phyloP scores from a whole-genome alignment of 2,888 invertebrate genomes.

The Chelonus formosanus region DNA sequence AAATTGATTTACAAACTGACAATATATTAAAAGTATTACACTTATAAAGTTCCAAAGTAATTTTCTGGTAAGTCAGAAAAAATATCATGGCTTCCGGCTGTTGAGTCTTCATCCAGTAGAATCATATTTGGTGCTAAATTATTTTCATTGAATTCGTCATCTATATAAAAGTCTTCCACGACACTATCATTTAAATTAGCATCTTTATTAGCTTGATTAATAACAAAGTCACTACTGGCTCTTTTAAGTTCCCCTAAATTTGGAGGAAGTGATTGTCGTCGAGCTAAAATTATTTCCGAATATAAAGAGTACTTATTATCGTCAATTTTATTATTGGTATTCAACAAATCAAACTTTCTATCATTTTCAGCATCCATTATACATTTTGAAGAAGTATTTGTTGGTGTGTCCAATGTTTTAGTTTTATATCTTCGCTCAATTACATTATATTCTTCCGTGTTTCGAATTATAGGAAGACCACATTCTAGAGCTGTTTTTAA shows the following conservation, averaged over 20 bases:
- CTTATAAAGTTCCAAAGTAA: conserved; percentile 2
- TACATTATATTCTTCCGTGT: background rate
- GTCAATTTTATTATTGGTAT: conserved; percentile 39
- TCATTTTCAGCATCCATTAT: background rate
- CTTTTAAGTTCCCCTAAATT: conserved; percentile 45
- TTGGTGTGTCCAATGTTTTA: background rate
- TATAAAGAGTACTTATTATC: conserved; percentile 46
- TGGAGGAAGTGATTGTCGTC: conserved; percentile 54
- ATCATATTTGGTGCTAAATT: conserved; percentile 54
- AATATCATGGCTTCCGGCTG: conserved; percentile 45
- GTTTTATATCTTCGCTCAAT: background rate
- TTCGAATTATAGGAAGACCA: too few relatives aligned
- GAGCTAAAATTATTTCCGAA: conserved; percentile 40
- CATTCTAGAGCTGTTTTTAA: background rate
- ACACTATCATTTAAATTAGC: conserved; percentile 38
- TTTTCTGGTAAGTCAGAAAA: conserved; percentile 42
- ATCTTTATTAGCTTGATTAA: too few relatives aligned
- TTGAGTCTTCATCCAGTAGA: conserved; percentile 46
- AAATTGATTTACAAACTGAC: background rate
- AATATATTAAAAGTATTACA: background rate
- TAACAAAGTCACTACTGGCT: conserved; percentile 29
- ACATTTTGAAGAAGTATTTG: background rate
- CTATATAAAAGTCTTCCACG: conserved; percentile 56
- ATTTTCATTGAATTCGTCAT: conserved; percentile 53
- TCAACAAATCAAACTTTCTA: conserved; percentile 41